These are phyloP conservation scores for Meiosimyza platycephala DNA, from an alignment of 2,888 invertebrate species.

Conservation along the genomic window DNA sequence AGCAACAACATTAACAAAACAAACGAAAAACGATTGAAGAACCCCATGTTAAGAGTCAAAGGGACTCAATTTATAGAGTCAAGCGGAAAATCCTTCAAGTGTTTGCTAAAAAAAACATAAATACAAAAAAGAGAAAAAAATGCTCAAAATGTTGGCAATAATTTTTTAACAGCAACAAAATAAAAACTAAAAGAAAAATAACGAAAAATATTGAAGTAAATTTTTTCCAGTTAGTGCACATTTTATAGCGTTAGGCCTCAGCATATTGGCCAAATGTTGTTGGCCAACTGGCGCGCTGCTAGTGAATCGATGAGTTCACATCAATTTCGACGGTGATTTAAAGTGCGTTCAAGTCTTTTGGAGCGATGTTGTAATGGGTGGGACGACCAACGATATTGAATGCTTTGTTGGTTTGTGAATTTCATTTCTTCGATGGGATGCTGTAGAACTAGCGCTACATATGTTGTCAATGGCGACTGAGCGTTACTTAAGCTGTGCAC, in stretches of 20 bases:
- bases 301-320: constrained; percentile 33
- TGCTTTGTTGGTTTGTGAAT: no score
- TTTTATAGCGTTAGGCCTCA: constrained; percentile 30
- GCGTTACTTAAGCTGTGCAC: not conserved
- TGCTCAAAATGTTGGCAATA: constrained; percentile 37
- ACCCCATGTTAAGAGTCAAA: constrained; percentile 34
- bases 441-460: no score
- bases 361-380: not conserved
- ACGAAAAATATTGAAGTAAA: constrained; percentile 14
- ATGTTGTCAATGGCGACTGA: no score
- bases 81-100: constrained; percentile 48
- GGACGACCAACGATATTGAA: no score
- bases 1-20: constrained; percentile 24
- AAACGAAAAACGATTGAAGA: constrained; percentile 28
- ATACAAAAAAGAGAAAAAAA: constrained; percentile 23
- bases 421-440: no score
- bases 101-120: constrained; percentile 36
- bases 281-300: constrained; percentile 25
- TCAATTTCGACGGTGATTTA: constrained; percentile 35
- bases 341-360: not conserved
- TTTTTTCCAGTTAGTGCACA: constrained; percentile 24
- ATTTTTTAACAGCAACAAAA: constrained; percentile 40
- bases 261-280: constrained; percentile 33
- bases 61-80: constrained; percentile 35
- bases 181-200: constrained; percentile 25